Evolutionary conservation across 1,140 invertebrate species (phyloP), one percentile per base, ranked within the genome.

Genomic region (Riptortus pedestris): DNA sequence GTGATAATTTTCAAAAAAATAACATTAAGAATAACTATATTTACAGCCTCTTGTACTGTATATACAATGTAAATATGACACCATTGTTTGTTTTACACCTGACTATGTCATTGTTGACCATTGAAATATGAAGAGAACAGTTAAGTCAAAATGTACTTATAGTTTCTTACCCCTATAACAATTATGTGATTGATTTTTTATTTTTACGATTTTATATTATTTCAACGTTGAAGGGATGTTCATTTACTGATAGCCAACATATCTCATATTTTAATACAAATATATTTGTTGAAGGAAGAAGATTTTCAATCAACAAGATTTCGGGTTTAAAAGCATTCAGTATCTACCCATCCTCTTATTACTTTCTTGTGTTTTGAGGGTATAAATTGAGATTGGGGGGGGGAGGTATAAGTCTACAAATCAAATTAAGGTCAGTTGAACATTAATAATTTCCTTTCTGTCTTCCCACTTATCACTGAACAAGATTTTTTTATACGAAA

Each of bases 81-180:
- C 67, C 68, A 70, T 68, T 63, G 65, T 70, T 69, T 70, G 68
- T 70, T 69, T 70, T 70, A 66, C 68, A 69, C 68, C 69, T 60
- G 62, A 66, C 62, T 68, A 69, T 68, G 68, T 69, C 66, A 69
- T 70, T 70, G 69, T 70, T 70, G 68, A 70, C 65, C 63, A 62
- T 65, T 67, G 66, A 67, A 67, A 31, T 52, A 52, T 57, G 60
- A 67, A 62, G 63, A 65, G 66, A 67, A 67, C 57, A 66, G 65
- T 64, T 64, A 55, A 64, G 66, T 67, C 57, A 64, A 60, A 60
- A 67, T 60, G 26, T 51, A 29, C 11, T 62, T 48, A 29, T 60
- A 24, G 55, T 65, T 60, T 65, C 26, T 51, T 60, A 31, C 24
- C 29, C 33, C 26, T 26, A 14, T 3, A 55, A 55, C 26, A 24